These are phyloP conservation scores for Porites rus DNA, from an alignment of 92 coral and sea anemone species.

Conservation along the genomic window DNA sequence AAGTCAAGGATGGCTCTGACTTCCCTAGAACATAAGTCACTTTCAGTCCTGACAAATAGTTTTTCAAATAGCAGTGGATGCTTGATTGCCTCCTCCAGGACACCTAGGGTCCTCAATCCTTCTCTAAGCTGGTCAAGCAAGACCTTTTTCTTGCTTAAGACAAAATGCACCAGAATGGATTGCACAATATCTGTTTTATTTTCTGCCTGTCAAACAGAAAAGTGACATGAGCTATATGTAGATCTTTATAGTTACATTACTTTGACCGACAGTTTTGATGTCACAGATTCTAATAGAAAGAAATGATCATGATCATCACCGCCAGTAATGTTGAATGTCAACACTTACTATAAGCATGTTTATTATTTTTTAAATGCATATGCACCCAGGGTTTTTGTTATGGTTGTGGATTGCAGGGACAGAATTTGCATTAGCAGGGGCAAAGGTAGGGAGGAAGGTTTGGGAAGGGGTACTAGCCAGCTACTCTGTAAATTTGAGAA, in stretches of 20 bases:
- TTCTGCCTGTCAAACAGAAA: neutral
- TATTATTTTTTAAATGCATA: neutral
- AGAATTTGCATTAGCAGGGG: neutral
- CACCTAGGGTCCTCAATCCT: slow-evolving; percentile 27
- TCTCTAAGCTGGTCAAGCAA: slow-evolving; percentile 41
- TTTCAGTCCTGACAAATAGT: slow-evolving; percentile 33
- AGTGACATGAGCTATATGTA: neutral
- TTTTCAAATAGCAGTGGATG: slow-evolving; percentile 32
- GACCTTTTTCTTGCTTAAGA: slow-evolving; percentile 37
- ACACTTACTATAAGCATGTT: neutral
- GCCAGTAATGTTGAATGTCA: neutral
- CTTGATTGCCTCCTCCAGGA: slow-evolving; percentile 22
- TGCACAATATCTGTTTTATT: slow-evolving; percentile 30
- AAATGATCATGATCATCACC: neutral
- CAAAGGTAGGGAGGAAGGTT: neutral
- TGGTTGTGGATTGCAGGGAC: neutral
- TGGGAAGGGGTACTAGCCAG: neutral
- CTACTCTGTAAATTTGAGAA: no score
- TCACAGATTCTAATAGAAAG: neutral
- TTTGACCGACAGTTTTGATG: slow-evolving; percentile 2
- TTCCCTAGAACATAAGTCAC: neutral
- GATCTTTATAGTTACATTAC: neutral
- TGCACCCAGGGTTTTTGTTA: neutral
- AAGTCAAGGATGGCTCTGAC: slow-evolving; percentile 28
- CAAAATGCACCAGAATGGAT: slow-evolving; percentile 40